Base-by-base conservation (phyloP, 2,113 vertebrate genomes). In the Monopterus albus region DNA sequence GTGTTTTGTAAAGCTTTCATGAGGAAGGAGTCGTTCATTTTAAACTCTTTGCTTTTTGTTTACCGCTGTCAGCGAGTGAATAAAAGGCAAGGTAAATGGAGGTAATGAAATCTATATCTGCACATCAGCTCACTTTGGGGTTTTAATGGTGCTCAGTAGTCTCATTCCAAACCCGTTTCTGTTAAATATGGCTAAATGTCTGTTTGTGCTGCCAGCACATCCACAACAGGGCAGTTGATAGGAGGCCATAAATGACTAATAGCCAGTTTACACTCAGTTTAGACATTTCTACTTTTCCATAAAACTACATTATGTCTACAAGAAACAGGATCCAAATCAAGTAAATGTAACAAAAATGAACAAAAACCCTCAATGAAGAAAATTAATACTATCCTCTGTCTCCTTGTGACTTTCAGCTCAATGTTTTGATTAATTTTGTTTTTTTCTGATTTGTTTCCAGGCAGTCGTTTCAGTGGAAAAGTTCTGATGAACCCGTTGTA, bases 21-120 rank as follows among this genome's bases (percentile, higher is more conserved):
- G 45, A n/a, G 49, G 33, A 56, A 68, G 51, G 35, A 67, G 17
- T 38, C 29, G 38, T 35, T 74, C 59, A 69, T 76, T 84, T 76
- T 42, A 39, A 70, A 67, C 49, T 43, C 77, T 83, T 86, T 86
- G 79, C 83, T 81, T 75, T 84, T 85, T 89, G 91, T 92, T 91
- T 92, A 90, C 84, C 38, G 17, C 83, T 91, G 91, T 90, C 91
- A 91, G 47, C 35, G 14, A 20, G 78, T 88, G 85, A 91, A 90
- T 84, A 91, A 88, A 90, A 78, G 86, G 25, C 26, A 42, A 87
- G 85, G 76, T 89, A 91, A 91, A 89, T 62, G 83, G 85, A 88
- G 84, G 83, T 91, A 92, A 91, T 91, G 81, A 83, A 88, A 77
- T 77, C 71, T 77, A 79, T 78, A 87, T 79, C 72, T 77, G 81